These are phyloP conservation scores for Chaitophorus viminalis DNA, from an alignment of 2,888 invertebrate species.

Conservation along the genomic window DNA sequence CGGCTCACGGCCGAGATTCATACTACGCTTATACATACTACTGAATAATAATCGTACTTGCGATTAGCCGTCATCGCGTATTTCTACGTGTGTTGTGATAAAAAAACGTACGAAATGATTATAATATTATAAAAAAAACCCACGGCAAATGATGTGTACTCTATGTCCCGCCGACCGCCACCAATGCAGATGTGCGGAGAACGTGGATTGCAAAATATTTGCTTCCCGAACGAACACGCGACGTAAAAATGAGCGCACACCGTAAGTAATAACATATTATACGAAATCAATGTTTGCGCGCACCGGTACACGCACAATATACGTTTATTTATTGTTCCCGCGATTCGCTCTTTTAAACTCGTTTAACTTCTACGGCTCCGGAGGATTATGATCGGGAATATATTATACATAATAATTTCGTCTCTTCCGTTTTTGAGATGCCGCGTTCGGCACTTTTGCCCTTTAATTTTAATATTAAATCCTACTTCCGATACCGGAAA, in stretches of 20 bases:
- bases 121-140: not conserved
- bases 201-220: constrained; percentile 23
- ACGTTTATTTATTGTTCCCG: not conserved
- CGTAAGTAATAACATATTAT: not conserved
- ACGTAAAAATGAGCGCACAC: not conserved
- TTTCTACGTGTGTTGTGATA: not conserved
- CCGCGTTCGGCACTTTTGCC: not conserved
- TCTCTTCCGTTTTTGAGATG: not conserved
- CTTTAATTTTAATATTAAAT: constrained; percentile 34
- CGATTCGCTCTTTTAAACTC: not conserved
- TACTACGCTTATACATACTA: too few species aligned
- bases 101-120: not conserved
- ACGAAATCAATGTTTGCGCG: not conserved
- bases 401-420: not conserved
- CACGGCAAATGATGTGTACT: not conserved
- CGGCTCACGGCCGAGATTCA: not conserved
- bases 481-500: constrained; percentile 40
- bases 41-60: too few species aligned
- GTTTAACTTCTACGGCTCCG: not conserved
- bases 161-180: too few species aligned
- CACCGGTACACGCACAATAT: not conserved
- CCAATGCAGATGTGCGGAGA: not conserved
- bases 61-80: too few species aligned
- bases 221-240: not conserved
- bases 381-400: not conserved